Evolutionary conservation across 2,113 vertebrate species (phyloP), one percentile per base, ranked within the genome.

Genomic region (Reinhardtius hippoglossoides): DNA sequence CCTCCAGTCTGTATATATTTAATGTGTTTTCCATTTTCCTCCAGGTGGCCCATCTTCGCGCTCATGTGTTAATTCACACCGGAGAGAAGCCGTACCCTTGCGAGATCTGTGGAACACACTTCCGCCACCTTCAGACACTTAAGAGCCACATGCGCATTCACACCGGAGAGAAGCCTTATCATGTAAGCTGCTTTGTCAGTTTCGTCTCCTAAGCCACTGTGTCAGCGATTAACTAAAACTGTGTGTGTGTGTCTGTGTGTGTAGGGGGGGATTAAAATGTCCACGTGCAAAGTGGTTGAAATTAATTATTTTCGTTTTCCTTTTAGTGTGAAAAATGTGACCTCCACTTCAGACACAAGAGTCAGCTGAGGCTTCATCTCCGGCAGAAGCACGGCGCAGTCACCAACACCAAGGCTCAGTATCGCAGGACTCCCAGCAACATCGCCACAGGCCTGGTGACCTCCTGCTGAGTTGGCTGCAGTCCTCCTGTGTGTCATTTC

Each of bases 71-170:
- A 70, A 99, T 99, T 78, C 98, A 99, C 92, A 99, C 98, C 0
- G 98, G 98, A 3, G 97, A 99, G 93, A 99, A 99, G 85, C 97
- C 98, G 0, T 99, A 99, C 72, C 97, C 97, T 7, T 99, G 98
- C 2, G 96, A 98, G 87, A 97, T 98, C 91, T 99, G 98, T 0
- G 97, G 96, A 60, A 99, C 97, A 0, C 97, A 96, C 78, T 99
- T 99, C 92, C 94, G 97, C 80, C 97, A 99, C 84, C 96, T 99
- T 62, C 97, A 99, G 93, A 99, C 98, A 0, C 96, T 99, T 64
- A 99, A 98, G 90, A 98, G 97, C 81, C 98, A 99, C 92, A 95
- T 99, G 85, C 96, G 98, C 59, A 99, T 99, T 89, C 98, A 99
- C 83, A 99, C 98, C 0, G 98, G 98, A 90, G 98, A 99, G 88